Percentiles rank a stretch among this genome's conserved stretches.
These are phyloP conservation scores for Heliocidaris erythrogramma DNA, from an alignment of 35 echinoderm and acorn worm species.

Conservation along the genomic window DNA sequence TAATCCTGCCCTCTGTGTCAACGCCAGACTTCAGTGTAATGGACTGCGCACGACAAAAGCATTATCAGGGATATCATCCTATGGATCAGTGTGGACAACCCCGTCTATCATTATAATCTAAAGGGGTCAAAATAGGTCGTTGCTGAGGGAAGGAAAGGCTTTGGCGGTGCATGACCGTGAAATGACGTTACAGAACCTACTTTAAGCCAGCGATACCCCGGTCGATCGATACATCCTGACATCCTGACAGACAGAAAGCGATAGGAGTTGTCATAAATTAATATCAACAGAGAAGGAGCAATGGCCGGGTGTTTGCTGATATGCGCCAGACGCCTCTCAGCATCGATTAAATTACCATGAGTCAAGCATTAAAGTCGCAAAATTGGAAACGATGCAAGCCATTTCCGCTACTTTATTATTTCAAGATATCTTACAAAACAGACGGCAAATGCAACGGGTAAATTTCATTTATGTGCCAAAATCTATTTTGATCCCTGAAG, in stretches of 20 bases:
- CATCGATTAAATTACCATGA: slow-evolving; percentile 4
- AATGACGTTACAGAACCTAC: slow-evolving; percentile 1
- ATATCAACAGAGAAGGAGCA: not conserved
- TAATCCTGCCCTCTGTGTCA: not conserved
- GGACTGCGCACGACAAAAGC: not conserved
- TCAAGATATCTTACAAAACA: too few relatives aligned
- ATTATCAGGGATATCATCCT: not conserved
- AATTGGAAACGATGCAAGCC: not conserved
- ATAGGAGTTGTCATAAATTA: not conserved
- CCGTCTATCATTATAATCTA: not conserved
- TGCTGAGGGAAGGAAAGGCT: not conserved
- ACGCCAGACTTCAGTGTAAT: not conserved
- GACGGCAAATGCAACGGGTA: too few relatives aligned
- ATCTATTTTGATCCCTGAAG: too few relatives aligned
- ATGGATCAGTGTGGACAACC: not conserved
- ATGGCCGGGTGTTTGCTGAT: not conserved
- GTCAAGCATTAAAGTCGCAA: not conserved
- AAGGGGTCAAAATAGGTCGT: not conserved
- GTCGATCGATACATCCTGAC: not conserved
- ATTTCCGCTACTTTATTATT: not conserved
- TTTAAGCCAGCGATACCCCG: not conserved
- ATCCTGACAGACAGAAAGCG: not conserved
- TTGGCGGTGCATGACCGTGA: not conserved
- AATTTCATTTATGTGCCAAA: too few relatives aligned
- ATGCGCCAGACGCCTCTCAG: not conserved